A percentile compares a stretch with the other conserved stretches of the same genome.
Conservation (phyloP, 2,113 vertebrate species). For the Brachypteracias leptosomus region DNA sequence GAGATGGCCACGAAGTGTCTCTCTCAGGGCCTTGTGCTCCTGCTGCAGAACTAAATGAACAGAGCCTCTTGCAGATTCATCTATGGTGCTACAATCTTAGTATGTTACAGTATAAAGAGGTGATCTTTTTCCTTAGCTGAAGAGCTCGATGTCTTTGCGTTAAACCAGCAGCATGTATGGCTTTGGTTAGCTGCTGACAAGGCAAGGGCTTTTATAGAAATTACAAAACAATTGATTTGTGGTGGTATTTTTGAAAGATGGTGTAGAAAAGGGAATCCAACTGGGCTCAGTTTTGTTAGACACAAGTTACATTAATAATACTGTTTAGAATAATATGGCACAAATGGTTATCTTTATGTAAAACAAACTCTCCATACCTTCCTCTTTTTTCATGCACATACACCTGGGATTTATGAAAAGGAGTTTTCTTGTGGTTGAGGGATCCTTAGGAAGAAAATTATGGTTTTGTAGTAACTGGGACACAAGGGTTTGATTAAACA, state of each 20-base stretch:
- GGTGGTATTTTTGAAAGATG: neutral
- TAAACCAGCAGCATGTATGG: neutral
- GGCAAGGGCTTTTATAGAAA: neutral
- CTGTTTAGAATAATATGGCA: neutral
- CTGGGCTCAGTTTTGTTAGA: neutral
- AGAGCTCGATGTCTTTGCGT: neutral
- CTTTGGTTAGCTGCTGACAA: neutral
- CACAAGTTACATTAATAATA: neutral
- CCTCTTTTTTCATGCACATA: too few species aligned
- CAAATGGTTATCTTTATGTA: neutral
- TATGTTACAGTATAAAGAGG: neutral
- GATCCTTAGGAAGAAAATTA: neutral
- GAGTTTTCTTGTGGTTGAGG: neutral
- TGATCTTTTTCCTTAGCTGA: neutral
- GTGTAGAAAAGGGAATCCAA: neutral
- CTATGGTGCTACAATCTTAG: too few species aligned
- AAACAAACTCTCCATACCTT: neutral
- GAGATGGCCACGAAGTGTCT: rapidly evolving
- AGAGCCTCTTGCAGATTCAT: neutral
- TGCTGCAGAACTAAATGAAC: neutral
- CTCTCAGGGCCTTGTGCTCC: neutral
- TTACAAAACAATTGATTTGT: neutral
- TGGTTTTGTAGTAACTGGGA: neutral
- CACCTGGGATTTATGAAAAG: neutral
- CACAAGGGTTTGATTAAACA: neutral